These are phyloP conservation scores for Macrosteles quadrilineatus DNA, from an alignment of 1,140 invertebrate species.

Conservation along the genomic window DNA sequence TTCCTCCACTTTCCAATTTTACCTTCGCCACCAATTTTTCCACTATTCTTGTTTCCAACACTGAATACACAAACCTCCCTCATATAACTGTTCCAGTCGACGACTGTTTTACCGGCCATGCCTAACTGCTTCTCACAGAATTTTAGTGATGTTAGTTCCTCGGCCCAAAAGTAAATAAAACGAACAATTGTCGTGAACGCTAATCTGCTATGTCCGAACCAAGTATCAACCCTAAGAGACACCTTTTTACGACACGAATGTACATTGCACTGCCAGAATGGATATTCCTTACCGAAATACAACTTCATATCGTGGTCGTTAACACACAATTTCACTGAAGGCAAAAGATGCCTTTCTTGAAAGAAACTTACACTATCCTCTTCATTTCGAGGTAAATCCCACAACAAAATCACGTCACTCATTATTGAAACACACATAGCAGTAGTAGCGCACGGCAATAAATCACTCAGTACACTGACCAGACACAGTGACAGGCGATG, in stretches of 20 bases:
- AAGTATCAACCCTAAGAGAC: background rate
- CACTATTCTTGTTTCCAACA: background rate
- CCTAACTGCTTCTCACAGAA: background rate
- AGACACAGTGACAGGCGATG: too few species aligned
- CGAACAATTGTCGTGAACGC: background rate
- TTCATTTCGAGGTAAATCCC: too few species aligned
- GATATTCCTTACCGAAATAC: too few species aligned
- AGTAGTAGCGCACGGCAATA: too few species aligned
- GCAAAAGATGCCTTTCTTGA: too few species aligned
- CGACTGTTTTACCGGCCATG: background rate
- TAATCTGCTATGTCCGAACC: constrained; percentile 1
- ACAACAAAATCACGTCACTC: too few species aligned
- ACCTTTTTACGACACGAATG: background rate
- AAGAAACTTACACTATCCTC: too few species aligned
- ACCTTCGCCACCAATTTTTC: background rate
- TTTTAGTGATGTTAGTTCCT: background rate
- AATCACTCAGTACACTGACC: too few species aligned
- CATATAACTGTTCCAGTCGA: constrained; percentile 7
- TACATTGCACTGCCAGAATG: too few species aligned
- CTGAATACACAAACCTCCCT: background rate
- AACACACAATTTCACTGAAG: too few species aligned
- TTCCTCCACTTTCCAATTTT: background rate
- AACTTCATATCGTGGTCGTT: too few species aligned
- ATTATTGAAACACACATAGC: too few species aligned
- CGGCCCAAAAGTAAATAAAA: background rate